phyloP scores from a whole-genome alignment of 2,113 vertebrate genomes.

The Cathartes aura region DNA sequence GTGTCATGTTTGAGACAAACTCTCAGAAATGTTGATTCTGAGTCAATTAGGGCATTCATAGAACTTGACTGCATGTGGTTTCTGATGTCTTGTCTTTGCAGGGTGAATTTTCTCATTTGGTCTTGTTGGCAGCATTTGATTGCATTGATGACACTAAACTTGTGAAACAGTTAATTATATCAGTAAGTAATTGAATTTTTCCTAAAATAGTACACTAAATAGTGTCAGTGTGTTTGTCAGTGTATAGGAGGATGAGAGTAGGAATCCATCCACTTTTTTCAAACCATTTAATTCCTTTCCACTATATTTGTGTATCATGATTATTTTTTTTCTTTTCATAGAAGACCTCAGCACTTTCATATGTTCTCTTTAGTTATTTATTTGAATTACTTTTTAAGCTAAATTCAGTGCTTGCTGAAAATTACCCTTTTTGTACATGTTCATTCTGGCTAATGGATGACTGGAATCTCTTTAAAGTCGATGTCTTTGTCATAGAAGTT shows the following conservation, averaged over 20 bases:
- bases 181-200: slow-evolving; percentile 79
- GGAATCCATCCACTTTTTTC: not conserved
- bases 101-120: slow-evolving; percentile 94
- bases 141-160: slow-evolving; percentile 96
- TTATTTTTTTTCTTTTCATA: not conserved
- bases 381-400: not conserved
- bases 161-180: slow-evolving; percentile 90
- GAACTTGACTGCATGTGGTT: not conserved
- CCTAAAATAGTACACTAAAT: not conserved
- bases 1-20: not conserved
- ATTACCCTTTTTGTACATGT: not conserved
- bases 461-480: not conserved
- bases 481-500: not conserved
- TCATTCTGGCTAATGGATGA: not conserved
- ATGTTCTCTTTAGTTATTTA: not conserved
- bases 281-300: not conserved
- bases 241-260: not conserved
- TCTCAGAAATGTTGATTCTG: not conserved
- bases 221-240: not conserved
- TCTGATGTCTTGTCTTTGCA: slow-evolving; percentile 53
- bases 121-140: slow-evolving; percentile 91
- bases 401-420: not conserved
- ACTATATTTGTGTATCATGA: not conserved
- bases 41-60: not conserved
- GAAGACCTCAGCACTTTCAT: not conserved